phyloP scores from a whole-genome alignment of 2,113 vertebrate genomes.

The Columba livia region DNA sequence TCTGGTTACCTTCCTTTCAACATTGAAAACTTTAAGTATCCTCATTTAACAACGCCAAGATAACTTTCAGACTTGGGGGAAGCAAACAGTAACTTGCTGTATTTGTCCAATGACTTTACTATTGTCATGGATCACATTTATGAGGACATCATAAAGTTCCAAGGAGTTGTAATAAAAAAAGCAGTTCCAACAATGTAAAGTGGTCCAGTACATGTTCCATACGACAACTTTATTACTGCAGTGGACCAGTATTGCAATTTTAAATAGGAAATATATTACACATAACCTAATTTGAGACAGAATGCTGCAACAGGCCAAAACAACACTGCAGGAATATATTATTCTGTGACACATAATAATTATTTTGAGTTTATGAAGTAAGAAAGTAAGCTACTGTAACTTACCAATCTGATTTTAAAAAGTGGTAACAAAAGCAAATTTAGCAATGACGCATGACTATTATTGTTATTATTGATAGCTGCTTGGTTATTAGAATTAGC shows the following conservation, averaged over 20 bases:
- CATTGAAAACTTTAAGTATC: neutral
- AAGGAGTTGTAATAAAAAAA: constrained; percentile 37
- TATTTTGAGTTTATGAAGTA: constrained; percentile 22
- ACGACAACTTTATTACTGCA: constrained; percentile 40
- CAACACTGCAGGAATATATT: neutral
- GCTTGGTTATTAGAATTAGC: neutral
- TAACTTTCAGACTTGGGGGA: constrained; percentile 1
- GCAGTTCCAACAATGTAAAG: neutral
- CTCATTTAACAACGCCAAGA: neutral
- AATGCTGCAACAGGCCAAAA: neutral
- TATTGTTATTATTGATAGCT: neutral
- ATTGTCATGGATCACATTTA: constrained; percentile 31
- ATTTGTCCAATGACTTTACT: constrained; percentile 21
- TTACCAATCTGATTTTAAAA: neutral
- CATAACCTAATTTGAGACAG: constrained; percentile 30
- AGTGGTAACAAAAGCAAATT: neutral
- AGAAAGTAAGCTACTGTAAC: constrained; percentile 4
- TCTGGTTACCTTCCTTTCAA: neutral
- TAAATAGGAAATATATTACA: constrained; percentile 8
- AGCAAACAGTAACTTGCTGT: neutral
- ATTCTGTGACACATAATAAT: constrained; percentile 2
- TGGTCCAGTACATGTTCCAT: neutral
- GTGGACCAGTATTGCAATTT: neutral
- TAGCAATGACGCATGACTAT: neutral
- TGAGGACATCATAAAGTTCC: constrained; percentile 17